These are phyloP conservation scores for Ormyrus rosae DNA, from an alignment of 2,888 invertebrate genomes.

Conservation along the genomic window DNA sequence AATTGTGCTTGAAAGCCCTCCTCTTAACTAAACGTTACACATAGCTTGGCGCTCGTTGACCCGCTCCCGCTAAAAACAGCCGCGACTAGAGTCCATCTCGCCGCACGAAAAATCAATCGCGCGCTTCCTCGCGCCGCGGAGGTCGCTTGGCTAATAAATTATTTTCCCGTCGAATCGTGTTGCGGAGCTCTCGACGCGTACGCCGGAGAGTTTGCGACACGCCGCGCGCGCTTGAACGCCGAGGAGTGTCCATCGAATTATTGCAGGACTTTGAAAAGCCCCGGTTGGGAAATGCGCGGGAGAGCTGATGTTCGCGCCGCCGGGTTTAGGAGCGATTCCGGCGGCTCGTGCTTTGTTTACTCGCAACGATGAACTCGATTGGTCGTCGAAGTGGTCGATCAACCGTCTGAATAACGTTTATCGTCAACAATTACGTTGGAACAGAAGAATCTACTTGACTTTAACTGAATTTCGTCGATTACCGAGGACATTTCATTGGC, in stretches of 20 bases:
- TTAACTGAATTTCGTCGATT: too few relatives aligned
- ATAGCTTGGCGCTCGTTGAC: constrained; percentile 26
- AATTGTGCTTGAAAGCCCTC: too few relatives aligned
- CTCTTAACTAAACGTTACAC: not conserved
- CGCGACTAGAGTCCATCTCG: not conserved
- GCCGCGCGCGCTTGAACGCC: constrained; percentile 16
- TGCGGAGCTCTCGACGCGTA: not conserved
- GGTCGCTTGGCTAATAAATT: constrained; percentile 31
- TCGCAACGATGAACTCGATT: too few relatives aligned
- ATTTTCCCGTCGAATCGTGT: constrained; percentile 29
- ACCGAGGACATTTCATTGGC: too few relatives aligned
- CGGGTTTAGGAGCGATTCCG: too few relatives aligned
- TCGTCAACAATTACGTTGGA: too few relatives aligned
- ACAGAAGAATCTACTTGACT: too few relatives aligned
- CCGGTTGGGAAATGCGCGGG: constrained; percentile 9
- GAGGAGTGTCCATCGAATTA: not conserved
- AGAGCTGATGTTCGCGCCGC: too few relatives aligned
- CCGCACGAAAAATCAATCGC: constrained; percentile 2
- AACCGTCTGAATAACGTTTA: too few relatives aligned
- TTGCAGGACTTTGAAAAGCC: not conserved
- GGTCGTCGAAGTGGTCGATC: too few relatives aligned
- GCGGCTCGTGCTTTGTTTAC: too few relatives aligned
- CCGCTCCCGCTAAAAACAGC: constrained; percentile 1
- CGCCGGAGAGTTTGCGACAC: constrained; percentile 36
- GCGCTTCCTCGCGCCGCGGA: not conserved